phyloP scores from a whole-genome alignment of 2,888 invertebrate genomes.

The Abscondita cerata region DNA sequence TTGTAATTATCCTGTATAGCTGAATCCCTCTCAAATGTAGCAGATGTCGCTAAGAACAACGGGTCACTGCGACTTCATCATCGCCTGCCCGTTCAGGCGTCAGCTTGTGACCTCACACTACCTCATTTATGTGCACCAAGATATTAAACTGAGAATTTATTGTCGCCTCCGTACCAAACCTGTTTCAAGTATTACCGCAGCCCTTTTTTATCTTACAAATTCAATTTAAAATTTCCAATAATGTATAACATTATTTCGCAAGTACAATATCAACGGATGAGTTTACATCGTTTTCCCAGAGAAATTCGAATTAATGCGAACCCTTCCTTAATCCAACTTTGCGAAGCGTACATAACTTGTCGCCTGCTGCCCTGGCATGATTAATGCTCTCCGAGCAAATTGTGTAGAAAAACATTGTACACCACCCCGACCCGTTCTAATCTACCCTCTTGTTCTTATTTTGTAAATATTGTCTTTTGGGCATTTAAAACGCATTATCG shows the following conservation, averaged over 20 bases:
- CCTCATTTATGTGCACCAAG: slow-evolving; percentile 55
- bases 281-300: slow-evolving; percentile 34
- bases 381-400: slow-evolving; percentile 62
- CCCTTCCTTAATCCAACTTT: slow-evolving; percentile 38
- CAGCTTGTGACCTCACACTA: slow-evolving; percentile 58
- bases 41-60: slow-evolving; percentile 51
- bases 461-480: slow-evolving; percentile 38
- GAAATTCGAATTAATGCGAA: slow-evolving; percentile 37
- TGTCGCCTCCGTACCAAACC: slow-evolving; percentile 41
- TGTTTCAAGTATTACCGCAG: slow-evolving; percentile 42
- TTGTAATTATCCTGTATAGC: slow-evolving; percentile 56
- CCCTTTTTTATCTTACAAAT: slow-evolving; percentile 44
- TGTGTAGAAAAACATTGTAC: slow-evolving; percentile 62
- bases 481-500: slow-evolving; percentile 37
- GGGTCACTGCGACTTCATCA: slow-evolving; percentile 56
- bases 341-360: slow-evolving; percentile 38
- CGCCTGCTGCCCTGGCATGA: slow-evolving; percentile 49
- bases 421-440: slow-evolving; percentile 42
- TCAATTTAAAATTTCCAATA: slow-evolving; percentile 48
- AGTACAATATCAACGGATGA: slow-evolving; percentile 21
- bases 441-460: slow-evolving; percentile 39
- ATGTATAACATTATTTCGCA: slow-evolving; percentile 21
- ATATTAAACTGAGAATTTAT: slow-evolving; percentile 60
- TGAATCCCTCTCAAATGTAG: slow-evolving; percentile 51
- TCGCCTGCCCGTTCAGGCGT: slow-evolving; percentile 50